Evolutionary conservation across 2,113 vertebrate genomes (phyloP).

Genomic region (Arenaria interpres): DNA sequence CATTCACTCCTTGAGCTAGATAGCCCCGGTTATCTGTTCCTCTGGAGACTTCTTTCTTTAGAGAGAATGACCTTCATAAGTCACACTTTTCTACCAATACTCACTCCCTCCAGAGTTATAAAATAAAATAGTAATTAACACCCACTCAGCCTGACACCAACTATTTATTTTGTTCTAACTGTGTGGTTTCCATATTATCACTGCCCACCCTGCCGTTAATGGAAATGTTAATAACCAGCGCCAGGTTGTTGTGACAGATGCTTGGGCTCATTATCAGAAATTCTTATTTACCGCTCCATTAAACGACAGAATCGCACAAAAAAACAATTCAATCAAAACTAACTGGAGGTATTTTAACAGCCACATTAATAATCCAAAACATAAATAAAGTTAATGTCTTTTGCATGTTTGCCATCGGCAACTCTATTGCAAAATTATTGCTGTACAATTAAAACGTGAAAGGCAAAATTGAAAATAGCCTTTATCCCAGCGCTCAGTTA

Average conservation of each 20-base stretch:
- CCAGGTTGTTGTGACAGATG: constrained; percentile 87
- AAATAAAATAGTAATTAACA: constrained; percentile 82
- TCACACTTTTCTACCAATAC: constrained; percentile 39
- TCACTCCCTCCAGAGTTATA: constrained; percentile 26
- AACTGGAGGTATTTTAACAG: constrained; percentile 82
- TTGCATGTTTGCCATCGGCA: constrained; percentile 71
- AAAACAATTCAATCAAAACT: constrained; percentile 83
- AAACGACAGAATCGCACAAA: constrained; percentile 81
- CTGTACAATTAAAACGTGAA: constrained; percentile 69
- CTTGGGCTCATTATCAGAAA: constrained; percentile 86
- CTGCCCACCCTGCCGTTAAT: constrained; percentile 82
- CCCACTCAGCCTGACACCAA: constrained; percentile 77
- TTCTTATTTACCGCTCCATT: constrained; percentile 93
- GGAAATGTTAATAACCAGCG: constrained; percentile 86
- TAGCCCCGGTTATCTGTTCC: neutral
- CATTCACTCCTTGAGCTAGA: neutral
- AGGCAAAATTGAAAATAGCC: constrained; percentile 51
- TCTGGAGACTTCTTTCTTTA: constrained; percentile 21
- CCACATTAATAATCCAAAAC: constrained; percentile 81
- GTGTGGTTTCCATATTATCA: constrained; percentile 75
- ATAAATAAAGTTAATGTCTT: constrained; percentile 82
- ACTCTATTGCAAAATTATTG: constrained; percentile 66
- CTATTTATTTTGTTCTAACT: constrained; percentile 84
- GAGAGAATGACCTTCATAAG: constrained; percentile 63
- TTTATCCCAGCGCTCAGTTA: neutral